Evolutionary conservation across 2,113 vertebrate species (phyloP).

Genomic region (Riparia riparia): DNA sequence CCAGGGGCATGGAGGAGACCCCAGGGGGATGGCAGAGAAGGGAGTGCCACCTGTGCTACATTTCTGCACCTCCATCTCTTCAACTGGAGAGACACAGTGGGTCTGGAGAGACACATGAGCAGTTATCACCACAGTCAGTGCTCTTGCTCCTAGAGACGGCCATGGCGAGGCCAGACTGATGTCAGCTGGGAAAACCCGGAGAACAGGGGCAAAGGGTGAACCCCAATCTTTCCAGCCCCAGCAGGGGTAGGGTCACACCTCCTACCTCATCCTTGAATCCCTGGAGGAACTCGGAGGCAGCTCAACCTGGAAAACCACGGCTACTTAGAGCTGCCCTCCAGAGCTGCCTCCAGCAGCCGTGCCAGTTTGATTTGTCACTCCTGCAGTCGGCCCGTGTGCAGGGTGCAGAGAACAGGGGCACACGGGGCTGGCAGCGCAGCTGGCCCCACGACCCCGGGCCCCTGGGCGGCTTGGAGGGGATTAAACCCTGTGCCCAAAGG

Average conservation of each 20-base stretch:
- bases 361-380: background rate
- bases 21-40: background rate
- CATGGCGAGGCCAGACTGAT: fast-evolving
- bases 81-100: fast-evolving
- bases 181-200: fast-evolving
- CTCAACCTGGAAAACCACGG: background rate
- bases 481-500: background rate
- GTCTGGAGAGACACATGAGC: background rate
- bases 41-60: background rate
- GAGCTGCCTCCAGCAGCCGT: background rate
- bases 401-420: background rate
- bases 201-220: fast-evolving
- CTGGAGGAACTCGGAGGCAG: background rate
- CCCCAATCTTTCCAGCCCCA: fast-evolving
- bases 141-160: background rate
- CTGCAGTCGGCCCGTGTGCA: fast-evolving
- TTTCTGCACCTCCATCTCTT: background rate
- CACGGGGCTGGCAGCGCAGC: background rate
- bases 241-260: background rate
- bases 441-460: background rate
- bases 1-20: background rate
- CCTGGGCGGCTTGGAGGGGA: background rate
- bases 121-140: fast-evolving
- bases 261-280: background rate
- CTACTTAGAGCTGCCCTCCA: background rate